phyloP scores from a whole-genome alignment of 2,888 invertebrate species.

The Pherbina coryleti region DNA sequence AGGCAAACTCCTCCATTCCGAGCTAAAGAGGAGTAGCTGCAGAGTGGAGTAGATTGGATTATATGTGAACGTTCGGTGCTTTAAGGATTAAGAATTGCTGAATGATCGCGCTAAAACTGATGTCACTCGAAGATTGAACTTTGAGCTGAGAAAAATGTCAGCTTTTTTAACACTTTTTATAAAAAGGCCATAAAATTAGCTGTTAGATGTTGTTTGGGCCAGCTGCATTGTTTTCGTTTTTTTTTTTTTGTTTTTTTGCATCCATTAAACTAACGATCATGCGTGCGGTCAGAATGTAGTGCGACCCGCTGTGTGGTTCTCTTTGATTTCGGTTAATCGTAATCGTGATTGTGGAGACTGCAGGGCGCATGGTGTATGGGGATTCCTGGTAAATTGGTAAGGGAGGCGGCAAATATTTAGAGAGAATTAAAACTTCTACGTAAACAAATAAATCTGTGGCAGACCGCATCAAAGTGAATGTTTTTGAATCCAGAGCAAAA shows the following conservation, averaged over 20 bases:
- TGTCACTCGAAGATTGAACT: too few species aligned
- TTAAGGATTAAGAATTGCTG: too few species aligned
- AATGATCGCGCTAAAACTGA: too few species aligned
- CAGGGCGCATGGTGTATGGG: slow-evolving; percentile 41
- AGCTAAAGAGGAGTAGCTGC: neutral
- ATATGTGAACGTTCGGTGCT: too few species aligned
- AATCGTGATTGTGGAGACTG: neutral
- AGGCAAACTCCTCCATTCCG: neutral
- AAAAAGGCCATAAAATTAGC: neutral
- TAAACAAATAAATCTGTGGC: slow-evolving; percentile 53
- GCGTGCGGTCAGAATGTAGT: slow-evolving; percentile 53
- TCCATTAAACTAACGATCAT: slow-evolving; percentile 54
- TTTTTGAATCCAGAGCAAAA: neutral
- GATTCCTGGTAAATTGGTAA: neutral
- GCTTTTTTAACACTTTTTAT: too few species aligned
- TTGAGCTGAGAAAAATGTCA: too few species aligned
- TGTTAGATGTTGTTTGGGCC: neutral
- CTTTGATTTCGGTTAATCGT: slow-evolving; percentile 41
- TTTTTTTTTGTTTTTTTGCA: slow-evolving; percentile 36
- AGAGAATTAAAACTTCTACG: slow-evolving; percentile 53
- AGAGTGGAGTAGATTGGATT: neutral
- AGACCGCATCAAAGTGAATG: slow-evolving; percentile 23
- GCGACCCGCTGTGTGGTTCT: slow-evolving; percentile 44
- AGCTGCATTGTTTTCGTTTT: neutral
- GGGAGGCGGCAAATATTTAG: slow-evolving; percentile 54